Base-by-base conservation (phyloP, 2,113 vertebrate species). In the Barbus barbus region DNA sequence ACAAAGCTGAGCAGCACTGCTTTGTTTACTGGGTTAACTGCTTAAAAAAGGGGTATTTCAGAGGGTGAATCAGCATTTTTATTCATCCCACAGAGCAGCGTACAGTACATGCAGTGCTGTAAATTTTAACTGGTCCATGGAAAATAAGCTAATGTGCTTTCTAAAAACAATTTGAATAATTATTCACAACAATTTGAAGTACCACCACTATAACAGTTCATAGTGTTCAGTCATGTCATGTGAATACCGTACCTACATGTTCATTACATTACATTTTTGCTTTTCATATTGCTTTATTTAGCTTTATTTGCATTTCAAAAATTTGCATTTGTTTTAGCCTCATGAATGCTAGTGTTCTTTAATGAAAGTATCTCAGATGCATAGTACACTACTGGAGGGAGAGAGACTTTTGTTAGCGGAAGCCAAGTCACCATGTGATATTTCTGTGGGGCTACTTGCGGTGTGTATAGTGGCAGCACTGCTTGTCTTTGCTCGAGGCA, bases 401-500 rank as follows among this genome's bases (percentile, higher is more conserved):
- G 20, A 38, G 28, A 31, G 9, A 53, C 20, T 20, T 33, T 22
- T 60, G 31, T 18, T 28, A 28, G 53, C 60, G 53, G 20, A 60
- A 38, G 51, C 53, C 22, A 44, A 61, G 36, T 63, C 36, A 61
- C 22, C 77, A 28, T 60, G 75, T 78, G 51, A 78, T 24, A 22
- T 61, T 78, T 36, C 56, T 61, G 33, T 78, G 77, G 56, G 77
- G 22, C 61, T 78, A n/a, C 77, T 79, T 24, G 77, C 8, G 24
- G 56, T 60, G 36, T 44, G 56, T 63, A 28, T 36, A 41, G 36
- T 18, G 22, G 13, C 51, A 78, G 51, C 36, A 1, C 13, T 44
- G 56, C 36, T 61, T 4, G 76, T 13, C 76, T 60, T 78, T 9
- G 22, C 53, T 79, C 14, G 14, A 79, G 56, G 56, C 77, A 44